Base-by-base conservation (phyloP, 2,888 invertebrate genomes). In the Phymatocera aterrima region DNA sequence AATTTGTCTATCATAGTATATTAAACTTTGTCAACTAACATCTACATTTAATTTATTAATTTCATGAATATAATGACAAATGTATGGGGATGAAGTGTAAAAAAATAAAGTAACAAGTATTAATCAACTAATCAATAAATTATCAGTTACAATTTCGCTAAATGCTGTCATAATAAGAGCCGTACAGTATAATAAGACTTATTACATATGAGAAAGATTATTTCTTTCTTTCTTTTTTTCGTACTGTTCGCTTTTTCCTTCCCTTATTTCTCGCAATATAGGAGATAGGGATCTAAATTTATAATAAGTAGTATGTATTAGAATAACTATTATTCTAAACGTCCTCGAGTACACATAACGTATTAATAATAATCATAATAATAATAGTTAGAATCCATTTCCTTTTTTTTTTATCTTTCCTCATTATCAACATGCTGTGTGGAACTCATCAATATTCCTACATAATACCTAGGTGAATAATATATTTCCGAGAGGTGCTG, bases 281-380 rank as follows among this genome's bases (percentile, higher is more conserved):
- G 21, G 51, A 72, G 72, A 51, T 72, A 72, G 51, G 34, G 72
- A 72, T 51, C 43, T 72, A 51, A 51, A 72, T 51, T 34, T 40
- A 64, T 60, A 43, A 43, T 43, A 54, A 21, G 54, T 54, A 3
- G 8, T 21, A 46, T 51, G 72, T 72, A 72, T 48, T 72, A 72
- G 51, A 72, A 72, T 72, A 72, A 72, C 51, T 48, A 72, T 72
- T 34, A 48, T 51, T 72, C 70, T 72, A 72, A 72, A 51, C 48
- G 51, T 51, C 31, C 21, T 72, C 15, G 46, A 43, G 46, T 46
- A 68, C 28, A 24, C 24, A 21, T 12, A 61, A n/a, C n/a, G n/a
- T n/a, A n/a, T n/a, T n/a, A n/a, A n/a, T n/a, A n/a, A n/a, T n/a
- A n/a, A n/a, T n/a, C n/a, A n/a, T n/a, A n/a, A n/a, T 61, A 61